Evolutionary conservation across 2,888 invertebrate genomes (phyloP).

Genomic region (Cerastis leucographa): DNA sequence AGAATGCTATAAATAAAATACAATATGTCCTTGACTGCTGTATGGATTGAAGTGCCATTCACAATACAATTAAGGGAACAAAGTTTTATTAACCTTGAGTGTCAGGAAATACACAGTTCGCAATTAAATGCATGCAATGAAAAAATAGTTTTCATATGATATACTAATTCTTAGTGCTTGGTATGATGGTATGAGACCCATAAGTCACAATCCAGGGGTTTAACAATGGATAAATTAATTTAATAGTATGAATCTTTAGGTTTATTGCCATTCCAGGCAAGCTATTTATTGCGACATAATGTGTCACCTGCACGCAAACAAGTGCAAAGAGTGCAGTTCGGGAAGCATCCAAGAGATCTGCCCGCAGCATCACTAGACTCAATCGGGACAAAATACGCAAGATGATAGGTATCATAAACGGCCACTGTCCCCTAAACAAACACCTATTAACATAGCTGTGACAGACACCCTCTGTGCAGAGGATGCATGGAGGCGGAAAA

Average conservation of each 20-base stretch:
- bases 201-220: not conserved
- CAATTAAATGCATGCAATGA: constrained; percentile 2
- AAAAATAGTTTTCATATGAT: constrained; percentile 3
- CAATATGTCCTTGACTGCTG: not conserved
- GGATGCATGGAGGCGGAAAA: too few relatives aligned
- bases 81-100: constrained; percentile 33
- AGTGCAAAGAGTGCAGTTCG: too few relatives aligned
- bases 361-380: too few relatives aligned
- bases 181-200: not conserved
- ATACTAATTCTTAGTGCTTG: not conserved
- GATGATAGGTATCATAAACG: too few relatives aligned
- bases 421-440: too few relatives aligned
- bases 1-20: constrained; percentile 10
- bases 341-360: too few relatives aligned
- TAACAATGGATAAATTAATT: not conserved
- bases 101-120: constrained; percentile 24
- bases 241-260: not conserved
- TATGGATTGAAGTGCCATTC: constrained; percentile 8
- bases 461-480: too few relatives aligned
- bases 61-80: constrained; percentile 27
- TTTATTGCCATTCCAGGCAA: not conserved
- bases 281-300: not conserved
- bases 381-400: too few relatives aligned
- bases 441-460: too few relatives aligned
- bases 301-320: not conserved